A percentile compares a stretch with the other conserved stretches of the same genome.
phyloP scores from a whole-genome alignment of 1,140 invertebrate genomes.

The Matsumurasca onukii region DNA sequence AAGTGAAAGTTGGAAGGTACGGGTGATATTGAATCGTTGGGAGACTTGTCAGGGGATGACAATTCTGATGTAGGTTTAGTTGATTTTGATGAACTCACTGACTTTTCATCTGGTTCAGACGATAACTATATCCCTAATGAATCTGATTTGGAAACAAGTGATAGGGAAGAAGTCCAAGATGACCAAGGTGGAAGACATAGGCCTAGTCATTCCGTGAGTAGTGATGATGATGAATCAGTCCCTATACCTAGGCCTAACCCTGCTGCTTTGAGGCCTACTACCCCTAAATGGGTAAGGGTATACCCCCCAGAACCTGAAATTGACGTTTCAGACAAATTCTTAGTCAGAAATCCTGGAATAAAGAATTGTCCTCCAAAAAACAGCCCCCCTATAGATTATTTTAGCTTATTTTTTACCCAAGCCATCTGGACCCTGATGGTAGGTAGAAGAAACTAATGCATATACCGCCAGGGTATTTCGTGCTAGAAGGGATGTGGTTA shows the following conservation, averaged over 20 bases:
- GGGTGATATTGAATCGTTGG: too few species aligned
- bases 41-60: too few species aligned
- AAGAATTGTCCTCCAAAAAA: constrained; percentile 2
- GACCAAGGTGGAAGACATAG: neutral
- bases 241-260: neutral
- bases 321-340: neutral
- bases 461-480: neutral
- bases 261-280: neutral
- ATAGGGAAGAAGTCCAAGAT: neutral
- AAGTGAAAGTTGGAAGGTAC: too few species aligned
- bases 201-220: neutral
- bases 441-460: constrained; percentile 12
- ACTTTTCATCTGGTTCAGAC: neutral
- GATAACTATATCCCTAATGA: neutral
- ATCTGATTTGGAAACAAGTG: neutral
- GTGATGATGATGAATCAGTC: neutral
- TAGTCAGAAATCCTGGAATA: neutral
- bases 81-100: neutral
- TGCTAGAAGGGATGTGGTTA: neutral
- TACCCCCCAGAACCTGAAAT: neutral
- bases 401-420: neutral
- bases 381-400: neutral
- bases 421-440: neutral
- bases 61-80: neutral
- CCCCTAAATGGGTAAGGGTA: neutral